A percentile compares a stretch with the other conserved stretches of the same genome.
Evolutionary conservation across 2,113 vertebrate species (phyloP).

Genomic region (Protobothrops mucrosquamatus): DNA sequence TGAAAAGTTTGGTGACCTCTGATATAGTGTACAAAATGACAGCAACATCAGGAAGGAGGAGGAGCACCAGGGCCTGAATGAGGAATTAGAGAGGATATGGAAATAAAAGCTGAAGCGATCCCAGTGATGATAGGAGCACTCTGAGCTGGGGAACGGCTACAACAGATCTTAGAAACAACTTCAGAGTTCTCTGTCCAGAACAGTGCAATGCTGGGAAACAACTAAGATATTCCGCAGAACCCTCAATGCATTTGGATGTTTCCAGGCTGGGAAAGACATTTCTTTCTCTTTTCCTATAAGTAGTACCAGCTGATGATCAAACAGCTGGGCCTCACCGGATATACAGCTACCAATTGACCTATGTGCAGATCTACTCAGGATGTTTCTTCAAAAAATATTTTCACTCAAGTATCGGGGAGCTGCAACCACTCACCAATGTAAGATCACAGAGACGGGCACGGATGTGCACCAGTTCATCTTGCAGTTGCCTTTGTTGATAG

Average conservation of each 20-base stretch:
- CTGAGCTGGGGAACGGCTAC: not conserved
- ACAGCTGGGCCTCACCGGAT: not conserved
- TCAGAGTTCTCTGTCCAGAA: not conserved
- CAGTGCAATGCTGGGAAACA: not conserved
- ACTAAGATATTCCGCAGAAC: not conserved
- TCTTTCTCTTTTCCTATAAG: not conserved
- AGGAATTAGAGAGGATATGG: not conserved
- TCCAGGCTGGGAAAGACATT: not conserved
- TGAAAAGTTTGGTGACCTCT: too few species aligned
- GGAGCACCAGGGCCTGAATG: not conserved
- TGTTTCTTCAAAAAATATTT: not conserved
- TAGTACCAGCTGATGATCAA: not conserved
- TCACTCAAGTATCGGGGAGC: not conserved
- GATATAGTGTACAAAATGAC: not conserved
- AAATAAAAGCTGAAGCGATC: not conserved
- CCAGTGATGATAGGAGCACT: not conserved
- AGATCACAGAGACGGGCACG: slow-evolving; percentile 84
- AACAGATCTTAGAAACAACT: not conserved
- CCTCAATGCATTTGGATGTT: not conserved
- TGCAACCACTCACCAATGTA: slow-evolving; percentile 66
- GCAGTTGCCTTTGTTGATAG: slow-evolving; percentile 81
- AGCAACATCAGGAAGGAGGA: not conserved
- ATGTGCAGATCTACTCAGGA: not conserved
- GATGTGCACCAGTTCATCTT: slow-evolving; percentile 85
- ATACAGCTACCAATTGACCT: not conserved